phyloP scores from a whole-genome alignment of 2,888 invertebrate genomes.

The Plagodis pulveraria region DNA sequence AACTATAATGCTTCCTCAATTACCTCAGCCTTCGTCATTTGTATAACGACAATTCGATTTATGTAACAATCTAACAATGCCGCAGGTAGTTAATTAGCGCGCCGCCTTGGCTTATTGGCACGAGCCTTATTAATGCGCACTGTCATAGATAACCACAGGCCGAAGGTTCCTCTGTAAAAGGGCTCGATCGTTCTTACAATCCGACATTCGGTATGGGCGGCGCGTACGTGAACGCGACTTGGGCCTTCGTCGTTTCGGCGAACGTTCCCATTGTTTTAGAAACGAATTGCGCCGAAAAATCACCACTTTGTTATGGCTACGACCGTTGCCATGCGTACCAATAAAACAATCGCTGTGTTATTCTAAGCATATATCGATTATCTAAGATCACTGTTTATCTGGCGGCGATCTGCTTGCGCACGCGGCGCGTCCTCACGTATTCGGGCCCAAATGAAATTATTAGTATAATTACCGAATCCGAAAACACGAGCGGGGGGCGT shows the following conservation, averaged over 20 bases:
- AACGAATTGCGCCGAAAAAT: constrained; percentile 55
- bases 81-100: constrained; percentile 46
- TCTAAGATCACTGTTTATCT: constrained; percentile 35
- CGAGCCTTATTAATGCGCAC: constrained; percentile 50
- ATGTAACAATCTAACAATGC: constrained; percentile 55
- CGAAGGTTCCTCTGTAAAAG: constrained; percentile 62
- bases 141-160: constrained; percentile 50
- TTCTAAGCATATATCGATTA: constrained; percentile 41
- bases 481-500: constrained; percentile 71
- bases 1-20: constrained; percentile 54
- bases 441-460: constrained; percentile 74
- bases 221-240: constrained; percentile 50
- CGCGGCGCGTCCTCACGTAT: constrained; percentile 60
- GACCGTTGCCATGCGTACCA: constrained; percentile 43
- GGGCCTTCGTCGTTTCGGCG: constrained; percentile 46
- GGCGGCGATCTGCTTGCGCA: constrained; percentile 47
- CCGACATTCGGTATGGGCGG: constrained; percentile 32
- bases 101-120: constrained; percentile 48
- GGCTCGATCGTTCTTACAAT: constrained; percentile 40
- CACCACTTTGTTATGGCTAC: constrained; percentile 61
- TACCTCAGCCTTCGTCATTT: constrained; percentile 46
- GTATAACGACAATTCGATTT: constrained; percentile 49
- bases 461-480: constrained; percentile 79
- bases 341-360: constrained; percentile 43
- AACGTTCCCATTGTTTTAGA: constrained; percentile 56